Conservation (phyloP, 2,797 vertebrate species). For the Anguilla pacifica region DNA sequence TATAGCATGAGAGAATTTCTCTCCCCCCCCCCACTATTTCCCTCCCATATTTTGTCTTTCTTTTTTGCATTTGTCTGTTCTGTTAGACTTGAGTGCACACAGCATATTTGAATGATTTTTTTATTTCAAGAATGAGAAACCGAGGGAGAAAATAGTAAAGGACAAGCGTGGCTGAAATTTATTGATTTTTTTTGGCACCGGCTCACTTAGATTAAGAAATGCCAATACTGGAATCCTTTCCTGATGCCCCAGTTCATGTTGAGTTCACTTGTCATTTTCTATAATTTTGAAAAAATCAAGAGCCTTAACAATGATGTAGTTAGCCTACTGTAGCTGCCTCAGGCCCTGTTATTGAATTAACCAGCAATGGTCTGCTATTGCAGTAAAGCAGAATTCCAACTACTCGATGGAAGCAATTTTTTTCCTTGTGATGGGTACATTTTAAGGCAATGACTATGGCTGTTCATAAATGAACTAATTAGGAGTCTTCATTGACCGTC, state of each 20-base stretch:
- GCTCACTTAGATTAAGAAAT: slow-evolving; percentile 84
- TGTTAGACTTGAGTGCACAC: slow-evolving; percentile 13
- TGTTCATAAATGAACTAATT: slow-evolving; percentile 47
- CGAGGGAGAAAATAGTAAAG: slow-evolving; percentile 80
- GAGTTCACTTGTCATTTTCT: slow-evolving; percentile 83
- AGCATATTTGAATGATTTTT: slow-evolving; percentile 32
- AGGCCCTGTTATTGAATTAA: slow-evolving; percentile 72
- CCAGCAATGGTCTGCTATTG: slow-evolving; percentile 65
- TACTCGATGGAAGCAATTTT: slow-evolving; percentile 62
- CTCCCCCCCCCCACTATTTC: slow-evolving; percentile 33
- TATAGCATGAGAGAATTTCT: slow-evolving; percentile 78
- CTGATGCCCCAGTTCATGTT: slow-evolving; percentile 81
- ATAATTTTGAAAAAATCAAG: slow-evolving; percentile 78
- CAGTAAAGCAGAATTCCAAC: slow-evolving; percentile 60
- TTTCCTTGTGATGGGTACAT: slow-evolving; percentile 59
- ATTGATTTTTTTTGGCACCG: slow-evolving; percentile 86
- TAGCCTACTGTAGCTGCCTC: slow-evolving; percentile 61
- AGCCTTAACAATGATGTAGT: slow-evolving; percentile 71
- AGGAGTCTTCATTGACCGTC: slow-evolving; percentile 60
- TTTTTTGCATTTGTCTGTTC: slow-evolving; percentile 4
- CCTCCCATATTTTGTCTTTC: slow-evolving; percentile 49
- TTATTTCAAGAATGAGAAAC: slow-evolving; percentile 58
- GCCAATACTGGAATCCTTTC: slow-evolving; percentile 81
- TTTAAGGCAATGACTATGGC: slow-evolving; percentile 30
- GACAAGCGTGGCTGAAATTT: slow-evolving; percentile 80